Conservation (phyloP, 2,888 invertebrate genomes). For the Scaptomyza caliginosa region DNA sequence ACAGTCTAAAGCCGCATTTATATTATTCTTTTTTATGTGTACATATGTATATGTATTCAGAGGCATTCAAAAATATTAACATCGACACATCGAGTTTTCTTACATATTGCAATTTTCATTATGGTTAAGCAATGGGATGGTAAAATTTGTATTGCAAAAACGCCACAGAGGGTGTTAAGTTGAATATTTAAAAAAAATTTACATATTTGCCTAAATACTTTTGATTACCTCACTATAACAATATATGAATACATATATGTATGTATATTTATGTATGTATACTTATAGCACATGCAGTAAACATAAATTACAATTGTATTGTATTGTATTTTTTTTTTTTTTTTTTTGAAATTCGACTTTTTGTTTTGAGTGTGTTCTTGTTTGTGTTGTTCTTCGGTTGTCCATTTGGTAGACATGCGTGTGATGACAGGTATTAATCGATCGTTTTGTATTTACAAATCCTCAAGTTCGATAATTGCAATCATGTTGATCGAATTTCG, state of each 20-base stretch:
- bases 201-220: background rate
- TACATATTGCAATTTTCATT: background rate
- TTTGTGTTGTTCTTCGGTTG: conserved; percentile 17
- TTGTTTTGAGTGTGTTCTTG: conserved; percentile 12
- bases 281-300: conserved; percentile 34
- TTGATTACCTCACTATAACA: background rate
- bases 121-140: background rate
- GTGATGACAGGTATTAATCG: conserved; percentile 18
- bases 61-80: background rate
- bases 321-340: conserved; percentile 1
- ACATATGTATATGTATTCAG: background rate
- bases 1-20: conserved; percentile 33
- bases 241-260: conserved; percentile 3
- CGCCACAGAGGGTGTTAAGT: background rate
- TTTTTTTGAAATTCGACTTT: conserved; percentile 1
- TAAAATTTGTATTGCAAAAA: background rate
- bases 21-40: background rate
- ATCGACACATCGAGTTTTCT: too few relatives aligned
- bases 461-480: conserved; percentile 7
- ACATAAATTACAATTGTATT: conserved; percentile 51
- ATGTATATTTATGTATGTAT: conserved; percentile 7
- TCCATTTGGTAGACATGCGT: conserved; percentile 21
- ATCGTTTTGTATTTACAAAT: conserved; percentile 43
- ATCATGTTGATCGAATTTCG: background rate
- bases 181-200: background rate